phyloP scores from a whole-genome alignment of 1,140 invertebrate genomes.

The Trichonephila clavipes region DNA sequence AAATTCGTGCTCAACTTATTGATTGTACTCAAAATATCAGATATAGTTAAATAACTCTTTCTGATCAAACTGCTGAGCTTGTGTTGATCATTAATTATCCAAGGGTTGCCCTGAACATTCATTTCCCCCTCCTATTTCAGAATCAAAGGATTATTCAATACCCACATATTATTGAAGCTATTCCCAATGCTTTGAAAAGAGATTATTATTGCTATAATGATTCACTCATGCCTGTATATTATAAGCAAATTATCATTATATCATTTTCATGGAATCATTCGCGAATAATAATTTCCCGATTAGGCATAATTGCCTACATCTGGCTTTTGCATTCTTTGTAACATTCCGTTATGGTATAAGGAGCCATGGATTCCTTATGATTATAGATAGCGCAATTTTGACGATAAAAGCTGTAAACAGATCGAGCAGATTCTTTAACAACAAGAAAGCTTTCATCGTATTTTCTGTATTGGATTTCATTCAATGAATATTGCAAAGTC shows the following conservation, averaged over 20 bases:
- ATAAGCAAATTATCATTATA: background rate
- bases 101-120: background rate
- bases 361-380: background rate
- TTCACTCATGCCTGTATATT: background rate
- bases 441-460: background rate
- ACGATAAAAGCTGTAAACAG: background rate
- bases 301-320: background rate
- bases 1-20: too few species aligned
- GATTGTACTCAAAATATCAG: too few species aligned
- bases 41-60: slow-evolving; percentile 25
- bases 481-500: slow-evolving; percentile 4
- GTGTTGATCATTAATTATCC: slow-evolving; percentile 8
- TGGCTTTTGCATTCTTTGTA: background rate
- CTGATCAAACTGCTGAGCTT: background rate
- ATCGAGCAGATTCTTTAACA: background rate
- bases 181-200: background rate
- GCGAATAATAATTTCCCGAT: background rate
- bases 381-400: background rate
- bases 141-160: background rate
- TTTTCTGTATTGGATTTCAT: slow-evolving; percentile 40
- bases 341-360: background rate
- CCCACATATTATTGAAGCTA: background rate
- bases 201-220: background rate
- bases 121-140: background rate
- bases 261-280: background rate